Conservation (phyloP, 2,113 vertebrate species). For the Myiozetetes cayanensis region DNA sequence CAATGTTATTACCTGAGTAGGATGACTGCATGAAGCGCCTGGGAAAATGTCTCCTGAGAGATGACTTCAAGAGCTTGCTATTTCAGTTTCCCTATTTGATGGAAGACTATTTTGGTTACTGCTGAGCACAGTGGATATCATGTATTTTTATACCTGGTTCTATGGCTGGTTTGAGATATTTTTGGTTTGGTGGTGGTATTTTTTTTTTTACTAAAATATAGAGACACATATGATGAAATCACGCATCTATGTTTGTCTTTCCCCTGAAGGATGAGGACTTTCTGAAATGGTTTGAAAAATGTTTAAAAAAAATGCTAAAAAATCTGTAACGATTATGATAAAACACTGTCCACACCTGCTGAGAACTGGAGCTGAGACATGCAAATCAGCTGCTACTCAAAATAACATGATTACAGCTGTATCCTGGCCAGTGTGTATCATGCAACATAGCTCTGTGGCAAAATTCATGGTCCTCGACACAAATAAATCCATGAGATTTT, state of each 20-base stretch:
- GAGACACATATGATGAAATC: background rate
- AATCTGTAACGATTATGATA: background rate
- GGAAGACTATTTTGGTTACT: background rate
- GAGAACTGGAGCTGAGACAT: background rate
- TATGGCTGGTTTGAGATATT: background rate
- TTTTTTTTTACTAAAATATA: background rate
- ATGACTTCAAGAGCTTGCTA: background rate
- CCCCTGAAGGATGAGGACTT: background rate
- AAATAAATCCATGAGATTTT: background rate
- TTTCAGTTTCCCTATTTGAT: background rate
- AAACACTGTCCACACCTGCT: background rate
- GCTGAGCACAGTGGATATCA: background rate
- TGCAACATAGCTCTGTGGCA: background rate
- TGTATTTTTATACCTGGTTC: background rate
- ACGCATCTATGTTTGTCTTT: background rate
- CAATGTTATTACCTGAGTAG: background rate
- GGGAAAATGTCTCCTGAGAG: background rate
- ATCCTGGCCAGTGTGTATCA: background rate
- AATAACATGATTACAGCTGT: background rate
- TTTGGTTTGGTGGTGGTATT: no score
- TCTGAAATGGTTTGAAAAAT: background rate
- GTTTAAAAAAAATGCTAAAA: background rate
- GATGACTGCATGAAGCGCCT: background rate
- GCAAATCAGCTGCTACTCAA: background rate
- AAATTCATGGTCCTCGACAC: background rate